phyloP scores from a whole-genome alignment of 2,797 vertebrate genomes.

The Lagocephalus sceleratus region DNA sequence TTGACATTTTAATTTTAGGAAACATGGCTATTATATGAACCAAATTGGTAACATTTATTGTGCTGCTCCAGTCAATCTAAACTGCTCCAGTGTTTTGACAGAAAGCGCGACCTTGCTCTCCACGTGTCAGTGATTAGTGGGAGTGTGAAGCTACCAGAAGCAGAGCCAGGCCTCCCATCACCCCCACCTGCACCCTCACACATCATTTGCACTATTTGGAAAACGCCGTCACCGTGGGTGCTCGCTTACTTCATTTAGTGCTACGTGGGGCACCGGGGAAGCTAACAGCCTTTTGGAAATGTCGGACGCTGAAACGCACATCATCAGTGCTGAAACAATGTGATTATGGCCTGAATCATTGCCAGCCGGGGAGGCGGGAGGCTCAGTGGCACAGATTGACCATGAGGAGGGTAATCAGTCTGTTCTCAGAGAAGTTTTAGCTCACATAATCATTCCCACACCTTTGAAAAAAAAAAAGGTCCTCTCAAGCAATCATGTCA shows the following conservation, averaged over 20 bases:
- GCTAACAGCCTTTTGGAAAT: slow-evolving; percentile 54
- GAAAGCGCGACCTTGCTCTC: slow-evolving; percentile 64
- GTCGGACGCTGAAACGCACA: slow-evolving; percentile 59
- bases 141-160: slow-evolving; percentile 67
- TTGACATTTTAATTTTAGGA: too few species aligned
- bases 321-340: slow-evolving; percentile 61
- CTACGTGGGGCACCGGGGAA: slow-evolving; percentile 49
- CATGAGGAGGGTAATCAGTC: slow-evolving; percentile 56
- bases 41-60: too few species aligned
- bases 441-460: slow-evolving; percentile 54
- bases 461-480: slow-evolving; percentile 37
- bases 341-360: slow-evolving; percentile 69
- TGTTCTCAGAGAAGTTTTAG: slow-evolving; percentile 59
- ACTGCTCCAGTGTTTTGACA: slow-evolving; percentile 59
- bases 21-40: too few species aligned
- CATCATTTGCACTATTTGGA: slow-evolving; percentile 69
- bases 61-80: slow-evolving; percentile 1
- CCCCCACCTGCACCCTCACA: slow-evolving; percentile 48
- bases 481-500: slow-evolving; percentile 35
- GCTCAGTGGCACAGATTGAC: slow-evolving; percentile 53
- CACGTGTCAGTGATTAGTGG: slow-evolving; percentile 57
- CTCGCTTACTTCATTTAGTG: slow-evolving; percentile 71
- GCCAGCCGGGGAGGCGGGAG: slow-evolving; percentile 47
- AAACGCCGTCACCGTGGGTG: slow-evolving; percentile 64
- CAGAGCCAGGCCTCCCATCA: slow-evolving; percentile 47